These are phyloP conservation scores for Sesia bembeciformis DNA, from an alignment of 2,888 invertebrate species.

Conservation along the genomic window DNA sequence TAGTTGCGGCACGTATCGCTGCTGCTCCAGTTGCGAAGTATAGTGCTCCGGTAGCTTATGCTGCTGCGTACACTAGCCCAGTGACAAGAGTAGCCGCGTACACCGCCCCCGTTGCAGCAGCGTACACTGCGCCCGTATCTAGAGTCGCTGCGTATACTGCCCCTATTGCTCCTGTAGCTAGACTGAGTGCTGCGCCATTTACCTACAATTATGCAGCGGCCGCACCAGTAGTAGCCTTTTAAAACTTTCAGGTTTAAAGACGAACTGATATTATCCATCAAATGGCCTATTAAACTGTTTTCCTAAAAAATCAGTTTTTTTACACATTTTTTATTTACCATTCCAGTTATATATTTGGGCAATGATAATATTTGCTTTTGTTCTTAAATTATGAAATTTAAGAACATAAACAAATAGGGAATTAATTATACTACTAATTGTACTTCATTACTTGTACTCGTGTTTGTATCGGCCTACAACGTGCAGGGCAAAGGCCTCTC, in stretches of 20 bases:
- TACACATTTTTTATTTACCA: too few relatives aligned
- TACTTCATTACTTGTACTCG: too few relatives aligned
- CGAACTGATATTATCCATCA: background rate
- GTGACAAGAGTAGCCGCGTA: conserved; percentile 33
- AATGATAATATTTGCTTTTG: too few relatives aligned
- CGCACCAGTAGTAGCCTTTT: conserved; percentile 39
- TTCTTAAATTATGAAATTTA: too few relatives aligned
- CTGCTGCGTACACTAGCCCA: conserved; percentile 14
- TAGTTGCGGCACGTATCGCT: conserved; percentile 27
- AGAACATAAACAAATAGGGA: too few relatives aligned
- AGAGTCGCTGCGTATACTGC: conserved; percentile 23
- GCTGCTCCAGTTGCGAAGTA: conserved; percentile 22
- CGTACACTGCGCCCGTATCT: conserved; percentile 2
- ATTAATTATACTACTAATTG: too few relatives aligned
- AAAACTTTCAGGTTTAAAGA: conserved; percentile 10
- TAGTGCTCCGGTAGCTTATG: conserved; percentile 12
- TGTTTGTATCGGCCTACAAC: too few relatives aligned
- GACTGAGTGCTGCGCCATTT: conserved; percentile 16
- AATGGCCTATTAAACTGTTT: background rate
- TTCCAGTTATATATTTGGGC: too few relatives aligned
- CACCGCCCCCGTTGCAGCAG: conserved; percentile 18
- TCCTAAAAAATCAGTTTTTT: background rate
- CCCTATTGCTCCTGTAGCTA: conserved; percentile 25
- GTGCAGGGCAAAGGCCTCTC: too few relatives aligned
- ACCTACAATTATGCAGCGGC: conserved; percentile 34